phyloP scores from a whole-genome alignment of 2,888 invertebrate genomes.

The Eristalis tenax region DNA sequence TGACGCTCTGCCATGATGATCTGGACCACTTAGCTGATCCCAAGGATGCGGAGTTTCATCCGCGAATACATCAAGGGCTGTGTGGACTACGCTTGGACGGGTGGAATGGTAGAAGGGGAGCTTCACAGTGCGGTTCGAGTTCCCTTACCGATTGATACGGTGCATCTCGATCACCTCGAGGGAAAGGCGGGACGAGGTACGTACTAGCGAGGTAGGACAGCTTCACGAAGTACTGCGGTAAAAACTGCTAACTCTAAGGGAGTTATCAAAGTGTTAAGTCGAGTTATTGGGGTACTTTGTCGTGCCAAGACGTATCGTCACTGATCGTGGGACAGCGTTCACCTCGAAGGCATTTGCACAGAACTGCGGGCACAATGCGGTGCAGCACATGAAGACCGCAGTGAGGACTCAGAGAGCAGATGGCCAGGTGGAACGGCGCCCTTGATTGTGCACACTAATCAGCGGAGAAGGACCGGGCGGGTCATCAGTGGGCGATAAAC shows the following conservation, averaged over 20 bases:
- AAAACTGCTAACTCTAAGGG: conserved; percentile 14
- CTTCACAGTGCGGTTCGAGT: conserved; percentile 14
- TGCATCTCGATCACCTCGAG: conserved; percentile 25
- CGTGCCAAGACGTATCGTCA: conserved; percentile 72
- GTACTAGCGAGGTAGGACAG: neutral
- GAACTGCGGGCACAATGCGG: conserved; percentile 65
- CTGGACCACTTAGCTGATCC: conserved; percentile 27
- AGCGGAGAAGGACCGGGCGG: conserved; percentile 32
- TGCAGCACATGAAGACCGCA: conserved; percentile 73
- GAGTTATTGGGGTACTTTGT: conserved; percentile 73
- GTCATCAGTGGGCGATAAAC: conserved; percentile 28
- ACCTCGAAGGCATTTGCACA: conserved; percentile 70
- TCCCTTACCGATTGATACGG: conserved; percentile 14
- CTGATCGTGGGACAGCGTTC: conserved; percentile 74
- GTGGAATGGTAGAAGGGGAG: conserved; percentile 15
- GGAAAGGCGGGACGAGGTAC: conserved; percentile 35
- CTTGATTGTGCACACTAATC: conserved; percentile 13
- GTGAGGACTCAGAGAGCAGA: conserved; percentile 72
- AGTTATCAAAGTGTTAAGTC: conserved; percentile 53
- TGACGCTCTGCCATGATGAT: conserved; percentile 37
- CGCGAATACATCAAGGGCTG: conserved; percentile 35
- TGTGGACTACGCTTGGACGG: conserved; percentile 28
- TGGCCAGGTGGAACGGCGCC: conserved; percentile 68
- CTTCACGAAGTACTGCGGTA: conserved; percentile 29
- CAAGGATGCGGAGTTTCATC: conserved; percentile 12